These are phyloP conservation scores for Halcyon malimbica DNA, from an alignment of 2,113 vertebrate genomes.

Conservation along the genomic window DNA sequence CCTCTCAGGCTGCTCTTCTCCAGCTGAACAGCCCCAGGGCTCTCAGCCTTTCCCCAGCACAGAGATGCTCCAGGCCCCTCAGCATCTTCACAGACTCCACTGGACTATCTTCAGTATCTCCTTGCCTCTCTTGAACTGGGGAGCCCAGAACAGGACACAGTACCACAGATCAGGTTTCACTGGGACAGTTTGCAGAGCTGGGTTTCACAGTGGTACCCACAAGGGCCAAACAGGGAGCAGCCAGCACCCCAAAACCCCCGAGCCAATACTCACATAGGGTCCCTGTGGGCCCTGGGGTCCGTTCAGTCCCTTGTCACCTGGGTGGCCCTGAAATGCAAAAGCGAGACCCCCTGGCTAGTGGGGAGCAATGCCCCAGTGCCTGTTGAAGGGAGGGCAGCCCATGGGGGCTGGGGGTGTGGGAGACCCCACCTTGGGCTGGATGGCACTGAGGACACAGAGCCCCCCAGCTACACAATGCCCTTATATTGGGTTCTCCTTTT, in stretches of 20 bases:
- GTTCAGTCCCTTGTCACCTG: conserved; percentile 70
- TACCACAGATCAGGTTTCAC: background rate
- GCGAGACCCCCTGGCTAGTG: background rate
- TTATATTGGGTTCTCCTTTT: background rate
- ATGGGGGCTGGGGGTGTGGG: rapidly evolving
- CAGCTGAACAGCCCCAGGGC: background rate
- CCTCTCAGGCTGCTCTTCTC: background rate
- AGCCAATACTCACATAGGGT: conserved; percentile 75
- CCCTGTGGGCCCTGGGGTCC: conserved; percentile 82
- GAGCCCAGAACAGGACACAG: background rate
- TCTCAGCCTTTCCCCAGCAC: too few species aligned
- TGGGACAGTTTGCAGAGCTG: background rate
- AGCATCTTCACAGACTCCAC: background rate
- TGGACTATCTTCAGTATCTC: background rate
- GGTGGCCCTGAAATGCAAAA: conserved; percentile 75
- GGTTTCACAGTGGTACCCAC: rapidly evolving
- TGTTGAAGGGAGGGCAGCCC: background rate
- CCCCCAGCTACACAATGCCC: rapidly evolving
- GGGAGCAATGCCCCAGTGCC: background rate
- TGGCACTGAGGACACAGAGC: background rate
- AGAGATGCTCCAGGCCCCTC: background rate
- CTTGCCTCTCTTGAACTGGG: background rate
- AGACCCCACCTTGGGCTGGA: background rate
- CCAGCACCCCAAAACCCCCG: background rate
- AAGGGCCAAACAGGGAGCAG: background rate